Evolutionary conservation across 2,888 invertebrate genomes (phyloP), one percentile per base, ranked within the genome.

Genomic region (Phrixothrix hirtus): DNA sequence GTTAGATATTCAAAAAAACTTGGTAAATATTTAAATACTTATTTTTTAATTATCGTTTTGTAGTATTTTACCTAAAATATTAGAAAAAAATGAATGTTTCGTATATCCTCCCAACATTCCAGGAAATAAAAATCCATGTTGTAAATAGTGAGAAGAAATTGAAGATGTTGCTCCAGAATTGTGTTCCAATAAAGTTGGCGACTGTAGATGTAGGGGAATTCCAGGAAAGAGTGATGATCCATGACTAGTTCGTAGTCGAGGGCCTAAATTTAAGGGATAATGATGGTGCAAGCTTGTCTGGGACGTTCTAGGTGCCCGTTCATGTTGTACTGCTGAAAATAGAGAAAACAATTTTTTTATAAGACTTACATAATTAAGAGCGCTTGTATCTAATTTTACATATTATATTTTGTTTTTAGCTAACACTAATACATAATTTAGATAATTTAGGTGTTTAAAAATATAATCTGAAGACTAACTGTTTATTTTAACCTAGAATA

Each of bases 271-370:
- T 12, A 70, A 41, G n/a, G 71, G 67, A 48, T 73, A 70, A 44
- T 71, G 72, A 61, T 76, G 72, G 61, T 74, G 64, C 62, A 74
- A 66, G 67, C 73, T 72, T 16, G 68, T 60, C 17, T 74, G 73
- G 1, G 75, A 67, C 1, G 81, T 77, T 32, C 93, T 80, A 0
- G 93, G 92, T 6, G 93, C 92, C 57, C 94, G 79, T 75, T 94
- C 94, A 74, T 94, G 92, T 71, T 94, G 93, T 12, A 94, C 94
- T 51, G 94, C 94, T 94, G 81, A 39, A 78, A 55, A 27, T 21
- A 6, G 13, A 39, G 25, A 35, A 35, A 14, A 13, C n/a, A 16
- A 1, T 16, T 9, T 21, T 21, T 21, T 21, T 21, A 21, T 3
- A 21, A 5, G 11, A 37, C 17, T n/a, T n/a, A n/a, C 11, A 37